Evolutionary conservation across 2,113 vertebrate species (phyloP).

Genomic region (Xenopus tropicalis): DNA sequence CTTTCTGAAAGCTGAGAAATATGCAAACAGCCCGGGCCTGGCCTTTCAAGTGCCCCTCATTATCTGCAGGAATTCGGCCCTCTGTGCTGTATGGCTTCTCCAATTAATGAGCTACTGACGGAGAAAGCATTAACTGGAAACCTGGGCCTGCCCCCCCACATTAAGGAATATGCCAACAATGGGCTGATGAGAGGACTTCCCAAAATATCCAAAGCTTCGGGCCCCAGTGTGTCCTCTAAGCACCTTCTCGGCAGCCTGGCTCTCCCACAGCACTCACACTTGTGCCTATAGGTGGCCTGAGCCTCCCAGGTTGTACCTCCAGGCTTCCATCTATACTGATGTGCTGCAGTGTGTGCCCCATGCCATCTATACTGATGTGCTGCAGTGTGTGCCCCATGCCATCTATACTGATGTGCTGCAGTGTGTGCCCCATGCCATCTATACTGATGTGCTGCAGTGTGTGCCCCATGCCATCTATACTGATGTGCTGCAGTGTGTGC

Average conservation of each 20-base stretch:
- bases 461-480: too few relatives aligned
- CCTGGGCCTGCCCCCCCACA: slow-evolving; percentile 18
- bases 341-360: too few relatives aligned
- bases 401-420: too few relatives aligned
- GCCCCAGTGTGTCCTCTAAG: slow-evolving; percentile 29
- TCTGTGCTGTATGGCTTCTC: slow-evolving; percentile 25
- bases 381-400: too few relatives aligned
- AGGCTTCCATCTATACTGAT: too few relatives aligned
- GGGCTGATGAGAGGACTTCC: slow-evolving; percentile 34
- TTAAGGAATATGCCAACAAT: slow-evolving; percentile 36
- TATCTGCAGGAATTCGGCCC: slow-evolving; percentile 32
- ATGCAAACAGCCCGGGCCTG: slow-evolving; percentile 24
- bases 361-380: too few relatives aligned
- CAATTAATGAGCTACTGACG: slow-evolving; percentile 44
- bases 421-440: too few relatives aligned
- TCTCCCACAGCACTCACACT: too few relatives aligned
- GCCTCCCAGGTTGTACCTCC: too few relatives aligned
- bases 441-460: too few relatives aligned
- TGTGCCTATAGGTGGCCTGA: too few relatives aligned
- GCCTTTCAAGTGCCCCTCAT: slow-evolving; percentile 42
- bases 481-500: too few relatives aligned
- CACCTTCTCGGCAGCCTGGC: slow-evolving; percentile 2
- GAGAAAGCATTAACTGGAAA: slow-evolving; percentile 43
- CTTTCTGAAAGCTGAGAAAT: slow-evolving; percentile 38
- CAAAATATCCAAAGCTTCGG: slow-evolving; percentile 34